These are phyloP conservation scores for Chamaetylas fuelleborni DNA, from an alignment of 2,113 vertebrate species.

Conservation along the genomic window DNA sequence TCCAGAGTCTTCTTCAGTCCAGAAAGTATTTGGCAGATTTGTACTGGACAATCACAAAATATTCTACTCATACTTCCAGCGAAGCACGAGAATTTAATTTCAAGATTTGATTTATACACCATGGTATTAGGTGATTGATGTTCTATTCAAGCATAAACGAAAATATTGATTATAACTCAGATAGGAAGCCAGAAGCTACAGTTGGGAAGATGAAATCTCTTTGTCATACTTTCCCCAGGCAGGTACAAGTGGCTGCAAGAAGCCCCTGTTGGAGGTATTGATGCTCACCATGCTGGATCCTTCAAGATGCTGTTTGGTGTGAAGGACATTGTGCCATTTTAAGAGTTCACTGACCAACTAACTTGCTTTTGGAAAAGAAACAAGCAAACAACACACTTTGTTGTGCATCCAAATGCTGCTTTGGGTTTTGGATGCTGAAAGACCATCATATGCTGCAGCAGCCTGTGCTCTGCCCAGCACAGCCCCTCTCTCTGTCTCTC, in stretches of 20 bases:
- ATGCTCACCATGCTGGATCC: neutral
- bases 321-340: neutral
- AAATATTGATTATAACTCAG: slow-evolving; percentile 5
- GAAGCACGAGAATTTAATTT: slow-evolving; percentile 4
- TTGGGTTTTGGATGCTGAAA: slow-evolving; percentile 6
- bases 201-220: neutral
- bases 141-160: neutral
- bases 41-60: neutral
- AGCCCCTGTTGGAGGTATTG: neutral
- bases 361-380: neutral
- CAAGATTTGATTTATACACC: neutral
- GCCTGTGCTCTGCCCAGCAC: slow-evolving; percentile 29
- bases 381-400: neutral
- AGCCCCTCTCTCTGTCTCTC: neutral
- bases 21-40: neutral
- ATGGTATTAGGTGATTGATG: neutral
- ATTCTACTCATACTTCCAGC: neutral
- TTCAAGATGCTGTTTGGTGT: neutral
- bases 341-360: neutral
- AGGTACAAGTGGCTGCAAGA: neutral
- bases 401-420: neutral
- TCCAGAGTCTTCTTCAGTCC: neutral
- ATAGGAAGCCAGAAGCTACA: neutral
- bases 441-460: slow-evolving; percentile 41
- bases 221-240: neutral